Conservation (phyloP, 2,888 invertebrate genomes). For the Drosophila longiperda region DNA sequence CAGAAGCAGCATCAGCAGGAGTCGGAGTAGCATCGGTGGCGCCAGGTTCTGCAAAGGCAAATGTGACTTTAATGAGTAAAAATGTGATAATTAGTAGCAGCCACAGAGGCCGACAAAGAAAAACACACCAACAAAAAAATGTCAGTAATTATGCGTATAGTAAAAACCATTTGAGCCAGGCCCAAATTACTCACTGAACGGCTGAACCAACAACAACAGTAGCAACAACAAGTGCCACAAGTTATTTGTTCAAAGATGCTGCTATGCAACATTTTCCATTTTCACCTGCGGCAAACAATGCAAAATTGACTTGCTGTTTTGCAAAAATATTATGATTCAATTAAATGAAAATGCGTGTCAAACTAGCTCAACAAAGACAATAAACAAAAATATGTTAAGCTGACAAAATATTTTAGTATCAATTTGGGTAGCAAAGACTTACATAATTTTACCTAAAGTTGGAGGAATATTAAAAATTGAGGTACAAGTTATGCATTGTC, state of each 20-base stretch:
- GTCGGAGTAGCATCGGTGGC: background rate
- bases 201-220: slow-evolving; percentile 14
- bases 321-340: slow-evolving; percentile 71
- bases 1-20: slow-evolving; percentile 14
- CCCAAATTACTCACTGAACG: slow-evolving; percentile 50
- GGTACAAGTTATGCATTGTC: background rate
- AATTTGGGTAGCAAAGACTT: background rate
- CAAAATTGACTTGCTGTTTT: slow-evolving; percentile 63
- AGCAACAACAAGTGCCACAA: slow-evolving; percentile 48
- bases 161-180: slow-evolving; percentile 52
- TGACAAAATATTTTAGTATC: slow-evolving; percentile 17
- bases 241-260: slow-evolving; percentile 25
- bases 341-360: slow-evolving; percentile 26
- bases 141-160: slow-evolving; percentile 31
- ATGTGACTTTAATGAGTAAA: slow-evolving; percentile 81
- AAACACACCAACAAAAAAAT: slow-evolving; percentile 34
- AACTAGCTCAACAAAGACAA: slow-evolving; percentile 26
- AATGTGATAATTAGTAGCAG: slow-evolving; percentile 78
- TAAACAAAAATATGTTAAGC: slow-evolving; percentile 21
- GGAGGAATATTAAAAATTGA: background rate
- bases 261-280: slow-evolving; percentile 1
- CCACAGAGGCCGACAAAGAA: slow-evolving; percentile 72
- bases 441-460: background rate
- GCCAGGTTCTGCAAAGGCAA: slow-evolving; percentile 47
- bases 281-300: slow-evolving; percentile 60